phyloP scores from a whole-genome alignment of 1,140 invertebrate species.

The Bicyclus anynana region DNA sequence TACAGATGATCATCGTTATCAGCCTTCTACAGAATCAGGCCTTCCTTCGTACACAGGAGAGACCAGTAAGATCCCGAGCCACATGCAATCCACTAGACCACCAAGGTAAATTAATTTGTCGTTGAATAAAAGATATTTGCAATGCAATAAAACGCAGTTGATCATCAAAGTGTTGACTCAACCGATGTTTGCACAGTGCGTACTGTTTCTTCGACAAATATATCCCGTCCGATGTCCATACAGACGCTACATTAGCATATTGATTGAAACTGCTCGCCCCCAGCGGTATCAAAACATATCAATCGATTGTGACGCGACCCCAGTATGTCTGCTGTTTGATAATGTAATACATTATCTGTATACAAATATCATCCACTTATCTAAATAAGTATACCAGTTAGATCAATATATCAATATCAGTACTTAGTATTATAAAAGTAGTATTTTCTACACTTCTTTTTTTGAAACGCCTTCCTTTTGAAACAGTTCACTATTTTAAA shows the following conservation, averaged over 20 bases:
- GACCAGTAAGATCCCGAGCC: too few species aligned
- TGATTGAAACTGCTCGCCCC: slow-evolving; percentile 20
- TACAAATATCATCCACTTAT: neutral
- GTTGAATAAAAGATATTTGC: too few species aligned
- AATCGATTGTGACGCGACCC: slow-evolving; percentile 7
- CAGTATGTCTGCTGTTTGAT: neutral
- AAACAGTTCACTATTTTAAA: too few species aligned
- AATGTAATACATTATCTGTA: neutral
- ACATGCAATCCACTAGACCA: too few species aligned
- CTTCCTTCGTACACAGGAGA: too few species aligned
- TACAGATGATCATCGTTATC: too few species aligned
- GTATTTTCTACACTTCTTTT: too few species aligned
- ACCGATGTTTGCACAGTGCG: neutral
- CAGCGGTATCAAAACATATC: slow-evolving; percentile 21
- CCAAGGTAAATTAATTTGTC: too few species aligned
- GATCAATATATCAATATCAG: too few species aligned
- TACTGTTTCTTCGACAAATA: slow-evolving; percentile 6
- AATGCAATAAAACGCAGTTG: neutral
- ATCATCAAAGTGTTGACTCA: neutral
- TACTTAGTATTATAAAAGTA: too few species aligned
- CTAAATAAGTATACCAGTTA: neutral
- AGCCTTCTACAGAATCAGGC: too few species aligned
- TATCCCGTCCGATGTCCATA: slow-evolving; percentile 9
- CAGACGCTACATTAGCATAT: slow-evolving; percentile 19
- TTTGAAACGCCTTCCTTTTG: too few species aligned